Evolutionary conservation across 2,113 vertebrate genomes (phyloP), one percentile per base, ranked within the genome.

Genomic region (Pterocles orientalis): DNA sequence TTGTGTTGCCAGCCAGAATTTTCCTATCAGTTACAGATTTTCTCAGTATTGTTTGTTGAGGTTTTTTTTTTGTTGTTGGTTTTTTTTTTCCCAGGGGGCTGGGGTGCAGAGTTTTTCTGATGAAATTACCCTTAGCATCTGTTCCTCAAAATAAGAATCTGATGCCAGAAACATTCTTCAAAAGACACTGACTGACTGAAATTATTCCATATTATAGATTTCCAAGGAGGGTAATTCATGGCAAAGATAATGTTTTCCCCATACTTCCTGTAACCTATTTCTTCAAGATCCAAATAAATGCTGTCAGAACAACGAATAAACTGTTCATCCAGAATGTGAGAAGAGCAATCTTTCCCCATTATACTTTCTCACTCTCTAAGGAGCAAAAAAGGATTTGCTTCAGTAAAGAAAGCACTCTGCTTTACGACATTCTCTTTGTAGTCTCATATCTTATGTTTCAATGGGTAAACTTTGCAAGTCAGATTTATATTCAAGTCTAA

Each of bases 401-500:
- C 82, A 62, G 75, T 71, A 86, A 93, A 86, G 86, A 81, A 96
- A 51, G 48, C 50, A 53, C 72, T 94, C 86, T 84, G 68, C 83
- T 93, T 68, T 80, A 91, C 14, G 33, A 81, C 76, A 96, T 83
- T 86, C 82, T 48, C 68, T 75, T 75, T 84, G 72, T 68, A 68
- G 76, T 78, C 80, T 92, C 86, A 83, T 86, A 64, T 93, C 93
- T 96, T 92, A 81, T 45, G 64, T 95, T 96, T 88, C 94, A 96
- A 54, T 90, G 88, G 71, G 88, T 94, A 95, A 96, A 94, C 94
- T 95, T 88, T 88, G 93, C 92, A 96, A 95, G 85, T 90, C 88
- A 96, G 93, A 96, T 96, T 93, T 97, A 96, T 96, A 93, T 73
- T 88, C 76, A 36, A 81, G 93, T 90, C 85, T 84, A 39, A 95